phyloP scores from a whole-genome alignment of 2,797 vertebrate species.

The Spatula clypeata region DNA sequence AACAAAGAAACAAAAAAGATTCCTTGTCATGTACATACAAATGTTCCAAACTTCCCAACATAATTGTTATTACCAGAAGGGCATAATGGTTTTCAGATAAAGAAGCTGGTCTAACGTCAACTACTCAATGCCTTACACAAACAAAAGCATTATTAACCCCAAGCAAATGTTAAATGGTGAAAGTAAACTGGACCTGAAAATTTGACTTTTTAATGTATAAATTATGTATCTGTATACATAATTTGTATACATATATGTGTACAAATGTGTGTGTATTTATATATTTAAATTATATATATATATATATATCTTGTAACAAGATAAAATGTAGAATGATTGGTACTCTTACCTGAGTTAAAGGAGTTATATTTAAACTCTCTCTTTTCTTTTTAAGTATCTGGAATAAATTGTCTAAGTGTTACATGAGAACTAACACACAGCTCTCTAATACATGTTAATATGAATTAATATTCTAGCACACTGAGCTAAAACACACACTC shows the following conservation, averaged over 20 bases:
- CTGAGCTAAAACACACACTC: not conserved
- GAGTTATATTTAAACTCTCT: not conserved
- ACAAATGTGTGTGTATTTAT: no score
- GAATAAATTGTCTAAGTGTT: not conserved
- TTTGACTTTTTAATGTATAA: no score
- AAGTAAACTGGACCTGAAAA: not conserved
- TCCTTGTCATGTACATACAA: not conserved
- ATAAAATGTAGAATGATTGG: not conserved
- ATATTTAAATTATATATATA: no score
- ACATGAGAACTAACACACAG: not conserved
- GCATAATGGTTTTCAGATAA: not conserved
- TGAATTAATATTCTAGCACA: not conserved
- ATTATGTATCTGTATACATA: no score
- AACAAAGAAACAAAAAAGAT: not conserved
- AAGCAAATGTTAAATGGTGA: not conserved
- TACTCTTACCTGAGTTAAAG: not conserved
- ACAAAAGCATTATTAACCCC: not conserved
- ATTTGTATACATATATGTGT: no score
- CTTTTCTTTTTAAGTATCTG: not conserved
- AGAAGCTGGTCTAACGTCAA: not conserved
- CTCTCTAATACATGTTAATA: not conserved
- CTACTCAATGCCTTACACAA: not conserved
- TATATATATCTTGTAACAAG: not conserved
- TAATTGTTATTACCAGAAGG: not conserved
- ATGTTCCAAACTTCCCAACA: not conserved